These are phyloP conservation scores for Heteropelma amictum DNA, from an alignment of 2,888 invertebrate genomes.

Conservation along the genomic window DNA sequence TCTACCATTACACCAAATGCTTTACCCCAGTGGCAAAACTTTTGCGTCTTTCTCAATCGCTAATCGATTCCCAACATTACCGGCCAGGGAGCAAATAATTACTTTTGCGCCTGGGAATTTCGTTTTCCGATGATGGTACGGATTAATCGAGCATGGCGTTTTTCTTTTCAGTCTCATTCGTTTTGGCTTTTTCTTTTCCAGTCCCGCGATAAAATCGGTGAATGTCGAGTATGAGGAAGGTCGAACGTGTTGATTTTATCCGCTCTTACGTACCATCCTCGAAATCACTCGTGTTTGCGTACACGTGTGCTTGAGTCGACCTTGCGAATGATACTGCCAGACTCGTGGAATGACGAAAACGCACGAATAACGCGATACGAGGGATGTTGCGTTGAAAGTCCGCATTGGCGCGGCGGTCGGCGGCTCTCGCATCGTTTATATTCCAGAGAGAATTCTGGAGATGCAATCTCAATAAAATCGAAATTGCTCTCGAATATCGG, in stretches of 20 bases:
- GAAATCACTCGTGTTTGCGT: neutral
- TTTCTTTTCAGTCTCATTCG: too few species aligned
- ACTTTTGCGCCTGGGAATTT: neutral
- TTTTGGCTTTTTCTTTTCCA: too few species aligned
- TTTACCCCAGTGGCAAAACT: neutral
- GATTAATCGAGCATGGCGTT: too few species aligned
- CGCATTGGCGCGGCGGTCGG: too few species aligned
- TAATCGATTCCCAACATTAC: neutral
- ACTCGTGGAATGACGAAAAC: slow-evolving; percentile 15
- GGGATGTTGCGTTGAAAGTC: slow-evolving; percentile 7
- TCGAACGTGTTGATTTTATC: too few species aligned
- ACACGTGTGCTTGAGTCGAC: slow-evolving; percentile 10
- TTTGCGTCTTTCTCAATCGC: neutral
- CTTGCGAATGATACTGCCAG: slow-evolving; percentile 23
- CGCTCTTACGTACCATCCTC: too few species aligned
- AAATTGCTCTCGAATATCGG: too few species aligned
- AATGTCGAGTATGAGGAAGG: too few species aligned
- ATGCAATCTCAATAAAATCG: too few species aligned
- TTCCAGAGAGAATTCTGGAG: too few species aligned
- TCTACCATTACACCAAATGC: slow-evolving; percentile 1
- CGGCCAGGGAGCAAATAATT: neutral
- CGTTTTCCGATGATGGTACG: neutral
- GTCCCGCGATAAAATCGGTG: too few species aligned
- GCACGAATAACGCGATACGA: slow-evolving; percentile 25
- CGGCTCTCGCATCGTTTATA: too few species aligned